Conservation (phyloP, 2,888 invertebrate species). For the Eilema caniola region DNA sequence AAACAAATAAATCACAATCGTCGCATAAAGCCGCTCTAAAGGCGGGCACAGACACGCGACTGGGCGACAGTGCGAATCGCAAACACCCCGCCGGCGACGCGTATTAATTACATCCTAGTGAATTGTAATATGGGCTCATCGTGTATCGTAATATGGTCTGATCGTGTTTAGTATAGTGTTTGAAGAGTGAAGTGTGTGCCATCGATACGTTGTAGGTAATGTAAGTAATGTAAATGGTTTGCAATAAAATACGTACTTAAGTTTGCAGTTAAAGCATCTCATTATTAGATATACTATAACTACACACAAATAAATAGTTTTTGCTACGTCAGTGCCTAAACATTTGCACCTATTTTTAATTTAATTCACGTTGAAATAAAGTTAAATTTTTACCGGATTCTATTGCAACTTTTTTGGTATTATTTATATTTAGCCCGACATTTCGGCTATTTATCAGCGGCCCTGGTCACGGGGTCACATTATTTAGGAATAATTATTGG, state of each 20-base stretch:
- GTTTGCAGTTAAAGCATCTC: neutral
- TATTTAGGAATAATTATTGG: too few relatives aligned
- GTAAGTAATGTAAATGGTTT: neutral
- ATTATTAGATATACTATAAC: neutral
- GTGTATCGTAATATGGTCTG: constrained; percentile 44
- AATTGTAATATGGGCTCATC: constrained; percentile 39
- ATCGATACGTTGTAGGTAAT: neutral
- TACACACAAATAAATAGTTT: neutral
- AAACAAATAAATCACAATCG: constrained; percentile 43
- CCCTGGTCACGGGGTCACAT: too few relatives aligned
- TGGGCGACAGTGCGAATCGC: constrained; percentile 59
- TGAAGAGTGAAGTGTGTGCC: constrained; percentile 15
- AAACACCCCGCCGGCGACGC: constrained; percentile 62
- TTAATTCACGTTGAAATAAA: neutral
- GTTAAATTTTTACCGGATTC: too few relatives aligned
- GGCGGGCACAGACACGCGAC: constrained; percentile 50
- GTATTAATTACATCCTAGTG: constrained; percentile 55
- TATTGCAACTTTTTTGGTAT: too few relatives aligned
- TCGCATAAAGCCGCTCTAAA: constrained; percentile 36
- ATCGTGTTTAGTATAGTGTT: constrained; percentile 39
- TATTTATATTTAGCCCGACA: too few relatives aligned
- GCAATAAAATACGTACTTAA: neutral
- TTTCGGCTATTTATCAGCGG: too few relatives aligned
- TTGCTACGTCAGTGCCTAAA: neutral
- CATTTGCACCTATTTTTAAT: neutral